Conservation (phyloP, 2,113 vertebrate genomes). For the Montifringilla adamsi region DNA sequence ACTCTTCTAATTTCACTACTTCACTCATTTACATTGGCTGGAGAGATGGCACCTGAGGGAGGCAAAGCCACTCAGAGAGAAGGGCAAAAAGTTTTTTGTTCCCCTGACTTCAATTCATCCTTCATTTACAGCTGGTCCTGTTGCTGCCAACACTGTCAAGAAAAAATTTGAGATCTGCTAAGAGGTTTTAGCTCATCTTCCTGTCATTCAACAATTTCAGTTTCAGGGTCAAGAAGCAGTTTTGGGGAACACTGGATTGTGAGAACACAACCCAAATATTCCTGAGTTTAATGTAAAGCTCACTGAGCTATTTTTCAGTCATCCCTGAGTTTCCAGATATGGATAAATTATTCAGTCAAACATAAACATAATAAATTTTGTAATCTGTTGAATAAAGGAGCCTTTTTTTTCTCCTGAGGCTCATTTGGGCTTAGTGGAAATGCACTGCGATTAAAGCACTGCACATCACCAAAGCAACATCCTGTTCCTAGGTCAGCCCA, state of each 20-base stretch:
- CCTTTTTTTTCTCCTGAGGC: background rate
- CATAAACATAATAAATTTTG: background rate
- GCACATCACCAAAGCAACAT: background rate
- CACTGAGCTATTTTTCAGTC: background rate
- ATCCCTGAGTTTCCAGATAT: background rate
- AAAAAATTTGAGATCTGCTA: background rate
- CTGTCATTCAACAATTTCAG: background rate
- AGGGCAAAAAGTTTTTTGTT: background rate
- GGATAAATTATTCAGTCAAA: constrained; percentile 6
- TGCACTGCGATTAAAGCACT: background rate
- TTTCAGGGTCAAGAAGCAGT: background rate
- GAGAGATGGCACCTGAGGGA: background rate
- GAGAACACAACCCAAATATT: background rate
- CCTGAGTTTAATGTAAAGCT: background rate
- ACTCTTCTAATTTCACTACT: background rate
- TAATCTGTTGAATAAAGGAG: background rate
- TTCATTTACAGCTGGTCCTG: background rate
- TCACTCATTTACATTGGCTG: background rate
- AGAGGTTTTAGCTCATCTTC: background rate
- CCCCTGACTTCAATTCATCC: background rate
- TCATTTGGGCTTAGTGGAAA: background rate
- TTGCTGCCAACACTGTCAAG: background rate
- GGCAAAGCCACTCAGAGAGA: background rate
- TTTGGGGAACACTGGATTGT: background rate
- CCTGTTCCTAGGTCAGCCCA: background rate